Base-by-base conservation (phyloP, 2,113 vertebrate species). In the Corythornis cristatus region DNA sequence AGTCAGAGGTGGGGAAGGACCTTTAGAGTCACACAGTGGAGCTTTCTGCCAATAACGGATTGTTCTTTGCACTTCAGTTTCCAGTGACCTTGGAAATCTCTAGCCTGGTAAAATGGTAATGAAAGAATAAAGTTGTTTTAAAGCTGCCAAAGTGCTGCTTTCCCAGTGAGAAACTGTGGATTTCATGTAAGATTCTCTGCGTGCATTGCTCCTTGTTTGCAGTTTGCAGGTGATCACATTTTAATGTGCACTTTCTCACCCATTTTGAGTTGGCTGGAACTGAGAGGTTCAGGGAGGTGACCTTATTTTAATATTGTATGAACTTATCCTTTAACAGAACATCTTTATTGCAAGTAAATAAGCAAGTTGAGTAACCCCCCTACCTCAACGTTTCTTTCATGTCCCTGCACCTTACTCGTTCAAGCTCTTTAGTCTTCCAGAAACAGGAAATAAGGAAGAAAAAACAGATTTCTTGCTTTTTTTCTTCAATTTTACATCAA, bases 71-170 rank as follows among this genome's bases (percentile, higher is more conserved):
- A 79, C 62, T 92, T 95, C 73, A 73, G 46, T 95, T 95, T 90
- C 81, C 64, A 79, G 74, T 79, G 89, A 93, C 86, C 83, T 93
- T 92, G 89, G 90, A 90, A 95, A 91, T 93, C 87, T 92, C 89
- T 79, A 76, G 33, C 62, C 78, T 62, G 42, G 56, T 92, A 87
- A 92, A 93, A 83, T 80, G 50, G 71, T 89, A 83, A 90, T 83
- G 84, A 87, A 83, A 93, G 92, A 93, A 76, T 73, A 94, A 87
- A 92, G 83, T 81, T 76, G 33, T 88, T 92, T 88, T 92, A 57
- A 10, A 85, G 45, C 58, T 92, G 79, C 58, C 74, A 58, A 72
- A 94, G 37, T 29, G 86, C 66, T 6, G 4, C 54, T 35, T 25
- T 83, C 37, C 66, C 74, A 70, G 2, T 54, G 28, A 21, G 7